Evolutionary conservation across 2,113 vertebrate species (phyloP).

Genomic region (human (Homo sapiens)): DNA sequence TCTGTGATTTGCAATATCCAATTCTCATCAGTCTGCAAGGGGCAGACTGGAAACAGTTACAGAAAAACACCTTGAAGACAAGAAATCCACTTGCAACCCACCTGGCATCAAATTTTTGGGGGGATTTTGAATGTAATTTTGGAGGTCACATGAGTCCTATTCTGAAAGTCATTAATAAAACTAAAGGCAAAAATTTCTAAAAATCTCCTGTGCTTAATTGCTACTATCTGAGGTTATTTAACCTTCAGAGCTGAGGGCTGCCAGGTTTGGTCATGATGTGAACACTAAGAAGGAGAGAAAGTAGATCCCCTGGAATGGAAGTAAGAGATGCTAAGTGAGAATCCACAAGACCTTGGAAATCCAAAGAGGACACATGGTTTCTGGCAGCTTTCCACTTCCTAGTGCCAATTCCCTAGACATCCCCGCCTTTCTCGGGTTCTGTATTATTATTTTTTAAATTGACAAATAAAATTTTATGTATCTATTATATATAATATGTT

Average conservation of each 20-base stretch:
- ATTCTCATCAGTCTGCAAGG: neutral
- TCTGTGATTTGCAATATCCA: rapidly evolving
- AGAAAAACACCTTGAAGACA: neutral
- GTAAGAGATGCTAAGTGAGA: too few species aligned
- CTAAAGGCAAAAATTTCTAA: neutral
- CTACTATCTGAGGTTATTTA: neutral
- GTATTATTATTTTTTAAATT: too few species aligned
- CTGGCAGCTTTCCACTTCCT: too few species aligned
- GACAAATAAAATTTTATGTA: neutral
- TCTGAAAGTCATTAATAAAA: neutral
- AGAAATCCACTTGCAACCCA: neutral
- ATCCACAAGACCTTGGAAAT: neutral
- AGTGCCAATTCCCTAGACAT: neutral
- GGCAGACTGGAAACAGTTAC: neutral
- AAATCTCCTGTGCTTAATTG: neutral
- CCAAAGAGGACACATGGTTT: neutral
- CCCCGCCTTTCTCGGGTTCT: neutral
- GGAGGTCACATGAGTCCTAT: neutral
- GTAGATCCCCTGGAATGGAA: neutral
- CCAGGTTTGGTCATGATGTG: rapidly evolving
- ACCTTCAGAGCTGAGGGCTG: neutral
- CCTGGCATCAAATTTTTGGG: neutral
- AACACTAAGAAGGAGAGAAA: neutral
- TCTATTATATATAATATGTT: neutral
- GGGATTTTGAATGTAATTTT: neutral